phyloP scores from a whole-genome alignment of 2,113 vertebrate genomes.

The Cyanoramphus novaezelandiae region DNA sequence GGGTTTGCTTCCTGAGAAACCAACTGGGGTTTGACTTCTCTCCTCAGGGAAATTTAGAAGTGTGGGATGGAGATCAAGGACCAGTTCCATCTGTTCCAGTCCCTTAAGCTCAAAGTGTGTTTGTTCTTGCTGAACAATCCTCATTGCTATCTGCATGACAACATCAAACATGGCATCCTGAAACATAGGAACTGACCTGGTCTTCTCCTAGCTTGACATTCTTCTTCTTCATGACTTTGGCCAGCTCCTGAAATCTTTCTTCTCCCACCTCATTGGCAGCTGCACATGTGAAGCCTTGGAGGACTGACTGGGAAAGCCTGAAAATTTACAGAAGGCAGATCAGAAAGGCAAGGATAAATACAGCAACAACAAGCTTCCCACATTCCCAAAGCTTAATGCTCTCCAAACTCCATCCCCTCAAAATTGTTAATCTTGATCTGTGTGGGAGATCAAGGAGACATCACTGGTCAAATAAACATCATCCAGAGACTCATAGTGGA shows the following conservation, averaged over 20 bases:
- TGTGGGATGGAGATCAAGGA: neutral
- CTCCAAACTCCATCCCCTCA: neutral
- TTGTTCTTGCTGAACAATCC: neutral
- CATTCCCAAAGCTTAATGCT: neutral
- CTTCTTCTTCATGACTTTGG: constrained; percentile 39
- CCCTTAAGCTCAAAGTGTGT: neutral
- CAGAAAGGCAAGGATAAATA: neutral
- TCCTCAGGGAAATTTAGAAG: neutral
- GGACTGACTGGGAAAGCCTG: constrained; percentile 59
- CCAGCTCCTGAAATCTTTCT: constrained; percentile 24
- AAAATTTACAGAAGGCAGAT: neutral
- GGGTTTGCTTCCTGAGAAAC: neutral
- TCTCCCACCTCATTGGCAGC: neutral
- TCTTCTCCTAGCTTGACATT: constrained; percentile 31
- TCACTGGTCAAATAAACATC: neutral
- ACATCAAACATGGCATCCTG: rapidly evolving
- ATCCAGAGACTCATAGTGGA: neutral
- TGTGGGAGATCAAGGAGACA: neutral
- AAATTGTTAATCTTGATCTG: neutral
- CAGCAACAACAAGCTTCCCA: neutral
- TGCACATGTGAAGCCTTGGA: constrained; percentile 58
- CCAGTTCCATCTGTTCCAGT: neutral
- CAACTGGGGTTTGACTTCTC: neutral
- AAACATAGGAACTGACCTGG: constrained; percentile 19
- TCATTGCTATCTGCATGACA: neutral